Base-by-base conservation (phyloP, 2,888 invertebrate species). In the Toxonevra muliebris region DNA sequence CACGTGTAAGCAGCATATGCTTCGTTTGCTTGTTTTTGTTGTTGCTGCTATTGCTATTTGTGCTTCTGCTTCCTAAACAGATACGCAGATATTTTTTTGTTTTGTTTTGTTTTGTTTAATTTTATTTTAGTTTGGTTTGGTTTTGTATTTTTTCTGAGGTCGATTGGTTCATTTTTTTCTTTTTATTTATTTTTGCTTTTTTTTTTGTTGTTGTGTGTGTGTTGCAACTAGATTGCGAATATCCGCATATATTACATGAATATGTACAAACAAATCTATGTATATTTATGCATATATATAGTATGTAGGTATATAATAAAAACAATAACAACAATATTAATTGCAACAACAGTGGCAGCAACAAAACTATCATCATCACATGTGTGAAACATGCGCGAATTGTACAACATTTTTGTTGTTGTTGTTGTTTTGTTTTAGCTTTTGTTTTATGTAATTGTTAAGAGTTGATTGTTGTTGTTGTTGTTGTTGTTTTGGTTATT, bases 141-240 rank as follows among this genome's bases (percentile, higher is more conserved):
- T 30, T 30, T 30, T 30, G 30, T 30, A 7, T 30, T 2, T 2
- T 30, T 30, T 30, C 3, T 7, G 30, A 7, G 30, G 30, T 30
- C 30, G 30, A 30, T 30, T 30, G 30, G 30, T 4, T 30, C 2
- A 30, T 30, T 30, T 30, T 30, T 4, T 30, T n/a, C n/a, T n/a
- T n/a, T n/a, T n/a, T n/a, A n/a, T n/a, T n/a, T n/a, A n/a, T n/a
- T n/a, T 30, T 19, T 60, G 12, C 20, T 60, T 57, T 17, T 30
- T 20, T 66, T 69, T 62, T 68, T 71, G 63, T 62, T 60, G 67
- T 68, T 71, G 70, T 69, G 63, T 20, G 68, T 72, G 74, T 61
- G 68, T 72, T 75, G 71, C 30, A 30, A 30, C 30, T 30, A 7
- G 30, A 4, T 30, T 30, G 30, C 30, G 30, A 30, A 30, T 30